phyloP scores from a whole-genome alignment of 2,888 invertebrate species.

The Endotricha flammealis region DNA sequence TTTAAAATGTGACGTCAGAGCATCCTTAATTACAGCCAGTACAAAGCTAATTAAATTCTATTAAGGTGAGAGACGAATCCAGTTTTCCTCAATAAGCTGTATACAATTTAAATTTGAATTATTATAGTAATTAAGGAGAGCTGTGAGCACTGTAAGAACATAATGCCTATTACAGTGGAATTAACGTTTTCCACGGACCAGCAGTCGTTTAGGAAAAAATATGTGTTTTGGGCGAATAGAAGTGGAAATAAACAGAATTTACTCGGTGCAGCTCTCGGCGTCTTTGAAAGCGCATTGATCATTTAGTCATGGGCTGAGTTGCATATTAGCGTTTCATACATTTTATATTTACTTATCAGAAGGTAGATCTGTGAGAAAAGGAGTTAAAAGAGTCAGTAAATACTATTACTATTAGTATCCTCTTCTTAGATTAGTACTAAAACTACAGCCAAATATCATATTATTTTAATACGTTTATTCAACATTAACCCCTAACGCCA shows the following conservation, averaged over 20 bases:
- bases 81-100: background rate
- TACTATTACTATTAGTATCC: no score
- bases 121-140: constrained; percentile 4
- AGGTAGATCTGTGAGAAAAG: no score
- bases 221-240: constrained; percentile 16
- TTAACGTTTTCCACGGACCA: constrained; percentile 24
- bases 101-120: constrained; percentile 3
- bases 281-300: background rate
- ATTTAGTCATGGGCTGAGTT: no score
- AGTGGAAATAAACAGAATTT: constrained; percentile 18
- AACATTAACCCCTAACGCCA: no score
- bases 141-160: constrained; percentile 23
- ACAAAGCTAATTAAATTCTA: background rate
- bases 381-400: no score
- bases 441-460: no score
- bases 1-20: background rate
- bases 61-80: background rate
- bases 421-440: no score
- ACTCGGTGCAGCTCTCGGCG: constrained; percentile 10
- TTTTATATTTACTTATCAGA: no score
- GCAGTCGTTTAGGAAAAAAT: constrained; percentile 27
- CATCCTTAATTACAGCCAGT: background rate
- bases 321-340: no score
- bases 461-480: no score
- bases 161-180: constrained; percentile 28